phyloP scores from a whole-genome alignment of 2,888 invertebrate species.

The Gari tellinella region DNA sequence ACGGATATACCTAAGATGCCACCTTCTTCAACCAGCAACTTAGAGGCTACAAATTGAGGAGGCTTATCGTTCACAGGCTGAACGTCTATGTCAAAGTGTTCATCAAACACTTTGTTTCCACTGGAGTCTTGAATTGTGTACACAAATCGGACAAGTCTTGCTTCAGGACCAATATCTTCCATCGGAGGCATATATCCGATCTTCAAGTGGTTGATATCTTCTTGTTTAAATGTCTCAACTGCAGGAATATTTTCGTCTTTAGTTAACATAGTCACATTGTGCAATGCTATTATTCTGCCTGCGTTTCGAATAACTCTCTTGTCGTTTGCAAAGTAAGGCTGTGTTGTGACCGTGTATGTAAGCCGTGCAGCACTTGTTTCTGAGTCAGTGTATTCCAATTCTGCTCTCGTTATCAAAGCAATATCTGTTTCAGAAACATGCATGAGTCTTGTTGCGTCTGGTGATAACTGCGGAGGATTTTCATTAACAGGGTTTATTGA shows the following conservation, averaged over 20 bases:
- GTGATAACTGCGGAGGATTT: constrained; percentile 81
- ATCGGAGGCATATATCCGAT: constrained; percentile 83
- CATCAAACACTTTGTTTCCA: constrained; percentile 78
- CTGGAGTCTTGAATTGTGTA: constrained; percentile 81
- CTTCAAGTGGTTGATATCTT: constrained; percentile 82
- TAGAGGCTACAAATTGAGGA: constrained; percentile 76
- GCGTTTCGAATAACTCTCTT: constrained; percentile 79
- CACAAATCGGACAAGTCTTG: constrained; percentile 76
- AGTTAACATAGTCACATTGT: constrained; percentile 73
- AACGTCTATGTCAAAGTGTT: constrained; percentile 82
- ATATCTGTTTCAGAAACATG: constrained; percentile 81
- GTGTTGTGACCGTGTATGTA: constrained; percentile 80
- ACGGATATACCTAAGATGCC: constrained; percentile 80
- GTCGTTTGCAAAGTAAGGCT: constrained; percentile 82
- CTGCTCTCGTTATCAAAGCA: constrained; percentile 77
- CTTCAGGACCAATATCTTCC: constrained; percentile 81
- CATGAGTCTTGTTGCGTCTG: constrained; percentile 75
- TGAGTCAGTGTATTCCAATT: constrained; percentile 81
- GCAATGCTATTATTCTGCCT: constrained; percentile 80
- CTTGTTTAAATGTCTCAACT: constrained; percentile 80
- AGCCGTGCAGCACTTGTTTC: constrained; percentile 79
- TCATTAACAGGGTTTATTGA: constrained; percentile 79
- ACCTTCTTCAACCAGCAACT: constrained; percentile 81
- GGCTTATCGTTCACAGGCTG: constrained; percentile 82
- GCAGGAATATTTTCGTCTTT: constrained; percentile 72